A percentile compares a stretch with the other conserved stretches of the same genome.
Conservation (phyloP, 1,140 invertebrate species). For the Caerostris darwini region DNA sequence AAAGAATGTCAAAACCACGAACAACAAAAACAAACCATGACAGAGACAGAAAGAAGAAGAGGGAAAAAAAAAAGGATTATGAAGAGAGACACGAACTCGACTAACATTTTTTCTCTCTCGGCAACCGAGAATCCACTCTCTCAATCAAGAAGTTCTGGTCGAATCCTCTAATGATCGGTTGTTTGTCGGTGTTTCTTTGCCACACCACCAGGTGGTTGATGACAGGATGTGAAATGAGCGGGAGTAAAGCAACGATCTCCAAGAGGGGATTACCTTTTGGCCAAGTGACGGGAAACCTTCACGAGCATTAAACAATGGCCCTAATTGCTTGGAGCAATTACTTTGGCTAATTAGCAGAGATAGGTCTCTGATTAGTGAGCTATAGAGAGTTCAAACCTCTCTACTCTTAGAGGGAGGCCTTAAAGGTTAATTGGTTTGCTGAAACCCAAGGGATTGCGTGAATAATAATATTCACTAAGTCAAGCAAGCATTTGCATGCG, state of each 20-base stretch:
- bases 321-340: slow-evolving; percentile 69
- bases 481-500: slow-evolving; percentile 64
- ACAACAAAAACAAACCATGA: not conserved
- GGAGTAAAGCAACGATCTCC: not conserved
- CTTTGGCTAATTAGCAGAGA: slow-evolving; percentile 74
- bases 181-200: slow-evolving; percentile 17
- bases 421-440: slow-evolving; percentile 69
- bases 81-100: not conserved
- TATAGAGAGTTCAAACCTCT: slow-evolving; percentile 67
- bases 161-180: slow-evolving; percentile 34
- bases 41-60: slow-evolving; percentile 7
- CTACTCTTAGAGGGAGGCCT: slow-evolving; percentile 58
- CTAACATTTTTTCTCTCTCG: not conserved
- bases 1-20: not conserved
- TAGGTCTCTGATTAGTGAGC: slow-evolving; percentile 65
- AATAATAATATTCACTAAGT: slow-evolving; percentile 68
- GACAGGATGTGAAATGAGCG: slow-evolving; percentile 56
- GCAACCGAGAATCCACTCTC: not conserved
- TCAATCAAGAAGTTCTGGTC: not conserved
- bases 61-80: slow-evolving; percentile 14
- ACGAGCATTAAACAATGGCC: slow-evolving; percentile 69
- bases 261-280: slow-evolving; percentile 49
- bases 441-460: slow-evolving; percentile 47
- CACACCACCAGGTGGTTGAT: slow-evolving; percentile 1
- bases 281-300: slow-evolving; percentile 43